Conservation (phyloP, 2,797 vertebrate species). For the Psittacula derbiana region DNA sequence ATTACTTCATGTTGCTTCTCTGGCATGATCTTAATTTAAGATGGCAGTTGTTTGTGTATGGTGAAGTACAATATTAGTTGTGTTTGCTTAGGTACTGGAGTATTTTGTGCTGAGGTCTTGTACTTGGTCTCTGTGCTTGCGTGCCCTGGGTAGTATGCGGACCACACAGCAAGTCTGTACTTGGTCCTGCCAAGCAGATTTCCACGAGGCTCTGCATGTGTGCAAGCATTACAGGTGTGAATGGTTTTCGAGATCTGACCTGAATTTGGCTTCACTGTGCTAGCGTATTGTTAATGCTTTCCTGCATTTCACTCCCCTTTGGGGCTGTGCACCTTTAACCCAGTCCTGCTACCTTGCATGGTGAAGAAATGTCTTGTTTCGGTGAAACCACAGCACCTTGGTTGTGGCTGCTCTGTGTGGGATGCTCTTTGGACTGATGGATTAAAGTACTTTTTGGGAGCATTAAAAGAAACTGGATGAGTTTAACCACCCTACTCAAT, state of each 20-base stretch:
- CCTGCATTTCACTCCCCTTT: not conserved
- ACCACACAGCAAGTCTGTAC: not conserved
- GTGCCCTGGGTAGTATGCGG: not conserved
- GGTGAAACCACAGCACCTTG: not conserved
- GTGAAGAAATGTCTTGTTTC: not conserved
- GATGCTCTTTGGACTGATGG: not conserved
- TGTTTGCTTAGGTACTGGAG: not conserved
- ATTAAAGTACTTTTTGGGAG: not conserved
- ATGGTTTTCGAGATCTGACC: not conserved
- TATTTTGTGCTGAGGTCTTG: accelerated
- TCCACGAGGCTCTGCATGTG: accelerated
- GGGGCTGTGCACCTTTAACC: not conserved
- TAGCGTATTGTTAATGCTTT: not conserved
- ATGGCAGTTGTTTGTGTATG: not conserved
- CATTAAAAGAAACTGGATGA: not conserved
- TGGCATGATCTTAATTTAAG: not conserved
- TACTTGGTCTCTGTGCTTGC: accelerated
- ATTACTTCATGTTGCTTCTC: not conserved
- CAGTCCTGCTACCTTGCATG: not conserved
- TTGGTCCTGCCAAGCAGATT: accelerated
- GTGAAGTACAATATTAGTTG: not conserved
- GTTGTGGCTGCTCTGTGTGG: not conserved
- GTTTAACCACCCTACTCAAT: not conserved
- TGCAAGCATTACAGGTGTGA: not conserved
- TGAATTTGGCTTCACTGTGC: not conserved